Evolutionary conservation across 2,888 invertebrate species (phyloP).

Genomic region (Sinopyrophorus schimmeli): DNA sequence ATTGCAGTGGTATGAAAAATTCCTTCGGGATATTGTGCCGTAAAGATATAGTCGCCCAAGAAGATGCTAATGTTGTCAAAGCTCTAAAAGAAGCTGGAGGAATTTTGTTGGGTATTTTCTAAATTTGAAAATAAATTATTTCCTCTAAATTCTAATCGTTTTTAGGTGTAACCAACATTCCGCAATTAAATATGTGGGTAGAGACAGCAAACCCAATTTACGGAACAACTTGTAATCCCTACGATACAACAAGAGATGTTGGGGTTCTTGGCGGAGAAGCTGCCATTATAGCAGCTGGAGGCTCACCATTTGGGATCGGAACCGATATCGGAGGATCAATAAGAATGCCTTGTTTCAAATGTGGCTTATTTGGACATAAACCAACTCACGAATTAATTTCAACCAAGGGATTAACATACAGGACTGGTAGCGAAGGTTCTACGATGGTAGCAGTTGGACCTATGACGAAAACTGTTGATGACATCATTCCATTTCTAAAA

Average conservation of each 20-base stretch:
- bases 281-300: conserved; percentile 75
- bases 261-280: conserved; percentile 94
- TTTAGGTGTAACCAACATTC: conserved; percentile 75
- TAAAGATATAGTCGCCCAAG: conserved; percentile 62
- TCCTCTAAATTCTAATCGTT: not conserved
- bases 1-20: conserved; percentile 71
- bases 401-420: conserved; percentile 65
- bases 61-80: conserved; percentile 79
- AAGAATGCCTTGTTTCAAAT: conserved; percentile 88
- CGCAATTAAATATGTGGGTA: conserved; percentile 91
- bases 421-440: conserved; percentile 67
- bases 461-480: conserved; percentile 74
- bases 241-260: conserved; percentile 79
- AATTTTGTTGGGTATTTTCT: conserved; percentile 71
- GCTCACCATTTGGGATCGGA: conserved; percentile 81
- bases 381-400: conserved; percentile 60
- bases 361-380: conserved; percentile 87
- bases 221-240: conserved; percentile 91
- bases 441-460: conserved; percentile 87
- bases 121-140: not conserved
- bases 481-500: conserved; percentile 77
- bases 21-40: conserved; percentile 70
- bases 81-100: conserved; percentile 79
- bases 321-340: conserved; percentile 97
- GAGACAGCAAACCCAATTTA: conserved; percentile 87